Conservation (phyloP, 2,113 vertebrate species). For the Cacatua alba region DNA sequence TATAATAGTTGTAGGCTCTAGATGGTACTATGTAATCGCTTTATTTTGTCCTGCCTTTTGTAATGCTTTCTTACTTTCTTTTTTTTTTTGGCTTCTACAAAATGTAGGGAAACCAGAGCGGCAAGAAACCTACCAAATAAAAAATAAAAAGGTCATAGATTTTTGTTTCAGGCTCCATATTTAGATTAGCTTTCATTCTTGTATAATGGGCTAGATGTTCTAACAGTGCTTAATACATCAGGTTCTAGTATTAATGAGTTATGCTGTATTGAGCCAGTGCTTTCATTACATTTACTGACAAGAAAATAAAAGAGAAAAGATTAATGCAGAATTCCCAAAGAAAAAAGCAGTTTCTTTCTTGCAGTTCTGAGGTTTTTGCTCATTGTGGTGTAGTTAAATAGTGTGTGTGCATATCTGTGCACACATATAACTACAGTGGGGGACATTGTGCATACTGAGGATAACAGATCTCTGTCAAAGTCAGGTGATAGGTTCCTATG, state of each 20-base stretch:
- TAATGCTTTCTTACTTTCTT: not conserved
- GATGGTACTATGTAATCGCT: constrained; percentile 61
- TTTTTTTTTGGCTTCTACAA: not conserved
- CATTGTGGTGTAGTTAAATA: rapidly evolving
- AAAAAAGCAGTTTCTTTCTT: not conserved
- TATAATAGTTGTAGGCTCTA: constrained; percentile 32
- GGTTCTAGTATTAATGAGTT: constrained; percentile 33
- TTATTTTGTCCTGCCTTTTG: not conserved
- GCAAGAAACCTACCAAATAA: constrained; percentile 14
- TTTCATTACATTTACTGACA: not conserved
- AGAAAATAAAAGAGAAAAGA: not conserved
- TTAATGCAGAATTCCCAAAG: not conserved
- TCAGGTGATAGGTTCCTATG: not conserved
- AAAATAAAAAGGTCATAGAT: not conserved
- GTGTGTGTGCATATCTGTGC: not conserved
- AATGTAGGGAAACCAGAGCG: constrained; percentile 13
- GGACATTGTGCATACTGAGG: not conserved
- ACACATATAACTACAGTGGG: not conserved
- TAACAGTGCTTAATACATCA: constrained; percentile 20
- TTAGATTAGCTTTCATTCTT: constrained; percentile 45
- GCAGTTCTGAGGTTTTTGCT: not conserved
- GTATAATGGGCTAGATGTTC: constrained; percentile 6
- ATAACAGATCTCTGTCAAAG: not conserved
- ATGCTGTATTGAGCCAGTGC: not conserved
- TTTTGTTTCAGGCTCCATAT: constrained; percentile 51